Percentiles rank a stretch among this genome's conserved stretches.
Conservation (phyloP, 2,888 invertebrate genomes). For the Masnerella sp. region DNA sequence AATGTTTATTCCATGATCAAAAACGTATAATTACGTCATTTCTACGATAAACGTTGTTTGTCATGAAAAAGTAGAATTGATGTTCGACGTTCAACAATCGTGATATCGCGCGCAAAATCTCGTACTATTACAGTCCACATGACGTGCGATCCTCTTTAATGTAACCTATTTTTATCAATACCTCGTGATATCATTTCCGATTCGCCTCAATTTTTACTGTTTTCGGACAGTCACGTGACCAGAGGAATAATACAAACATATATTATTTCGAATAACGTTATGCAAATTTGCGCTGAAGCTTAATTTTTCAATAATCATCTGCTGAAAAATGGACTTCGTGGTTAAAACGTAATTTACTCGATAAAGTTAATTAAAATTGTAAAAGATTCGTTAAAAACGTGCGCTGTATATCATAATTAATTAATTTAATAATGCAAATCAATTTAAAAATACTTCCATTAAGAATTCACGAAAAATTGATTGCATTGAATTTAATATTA, state of each 20-base stretch:
- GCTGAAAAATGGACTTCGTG: no score
- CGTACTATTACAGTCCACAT: conserved; percentile 24
- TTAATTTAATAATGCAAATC: no score
- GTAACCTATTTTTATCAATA: conserved; percentile 51
- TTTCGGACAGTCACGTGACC: conserved; percentile 9
- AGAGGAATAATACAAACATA: neutral
- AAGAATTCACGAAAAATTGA: no score
- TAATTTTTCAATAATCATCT: no score
- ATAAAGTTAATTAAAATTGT: no score
- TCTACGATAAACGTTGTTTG: conserved; percentile 25
- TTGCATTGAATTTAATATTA: no score
- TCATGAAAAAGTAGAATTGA: conserved; percentile 33
- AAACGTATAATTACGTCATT: conserved; percentile 34
- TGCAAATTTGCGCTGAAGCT: no score
- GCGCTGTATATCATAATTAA: no score
- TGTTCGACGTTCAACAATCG: conserved; percentile 26
- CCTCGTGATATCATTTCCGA: conserved; percentile 28
- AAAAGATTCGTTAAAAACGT: no score
- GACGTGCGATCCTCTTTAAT: conserved; percentile 52
- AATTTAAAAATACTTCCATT: no score
- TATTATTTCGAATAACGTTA: neutral
- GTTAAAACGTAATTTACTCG: no score
- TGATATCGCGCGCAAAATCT: conserved; percentile 33
- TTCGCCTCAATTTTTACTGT: conserved; percentile 18
- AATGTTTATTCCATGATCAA: no score